phyloP scores from a whole-genome alignment of 2,888 invertebrate genomes.

The Pyrrhosoma nymphula region DNA sequence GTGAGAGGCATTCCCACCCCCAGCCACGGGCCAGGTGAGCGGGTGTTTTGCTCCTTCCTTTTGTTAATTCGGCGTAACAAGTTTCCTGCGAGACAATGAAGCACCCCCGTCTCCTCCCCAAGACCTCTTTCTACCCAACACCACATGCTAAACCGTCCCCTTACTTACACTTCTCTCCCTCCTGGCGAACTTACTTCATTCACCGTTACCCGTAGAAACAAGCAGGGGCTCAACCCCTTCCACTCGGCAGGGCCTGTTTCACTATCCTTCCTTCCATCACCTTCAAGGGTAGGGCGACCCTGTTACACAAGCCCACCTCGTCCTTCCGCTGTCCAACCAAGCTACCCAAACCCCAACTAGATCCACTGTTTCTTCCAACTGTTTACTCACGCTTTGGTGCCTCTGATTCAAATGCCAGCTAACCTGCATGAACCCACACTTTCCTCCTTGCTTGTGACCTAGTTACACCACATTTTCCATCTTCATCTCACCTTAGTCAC shows the following conservation, averaged over 20 bases:
- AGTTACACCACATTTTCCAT: no score
- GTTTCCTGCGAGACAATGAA: neutral
- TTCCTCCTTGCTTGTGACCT: no score
- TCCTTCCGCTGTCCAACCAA: neutral
- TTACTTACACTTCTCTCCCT: neutral
- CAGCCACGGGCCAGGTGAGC: neutral
- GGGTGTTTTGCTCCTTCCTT: neutral
- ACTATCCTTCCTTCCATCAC: neutral
- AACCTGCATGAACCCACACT: neutral
- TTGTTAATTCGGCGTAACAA: slow-evolving; percentile 18
- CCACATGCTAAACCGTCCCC: neutral
- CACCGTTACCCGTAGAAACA: neutral
- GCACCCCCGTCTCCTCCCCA: neutral
- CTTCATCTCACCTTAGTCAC: no score
- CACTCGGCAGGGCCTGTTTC: neutral
- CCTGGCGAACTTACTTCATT: neutral
- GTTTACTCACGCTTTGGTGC: neutral
- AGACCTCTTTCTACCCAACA: neutral
- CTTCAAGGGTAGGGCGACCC: neutral
- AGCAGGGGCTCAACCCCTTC: neutral
- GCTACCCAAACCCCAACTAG: neutral
- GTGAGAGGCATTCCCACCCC: neutral
- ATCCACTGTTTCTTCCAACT: neutral
- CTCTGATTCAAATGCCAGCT: neutral
- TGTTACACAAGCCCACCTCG: neutral